These are phyloP conservation scores for Phaonia tiefii DNA, from an alignment of 2,888 invertebrate species.

Conservation along the genomic window DNA sequence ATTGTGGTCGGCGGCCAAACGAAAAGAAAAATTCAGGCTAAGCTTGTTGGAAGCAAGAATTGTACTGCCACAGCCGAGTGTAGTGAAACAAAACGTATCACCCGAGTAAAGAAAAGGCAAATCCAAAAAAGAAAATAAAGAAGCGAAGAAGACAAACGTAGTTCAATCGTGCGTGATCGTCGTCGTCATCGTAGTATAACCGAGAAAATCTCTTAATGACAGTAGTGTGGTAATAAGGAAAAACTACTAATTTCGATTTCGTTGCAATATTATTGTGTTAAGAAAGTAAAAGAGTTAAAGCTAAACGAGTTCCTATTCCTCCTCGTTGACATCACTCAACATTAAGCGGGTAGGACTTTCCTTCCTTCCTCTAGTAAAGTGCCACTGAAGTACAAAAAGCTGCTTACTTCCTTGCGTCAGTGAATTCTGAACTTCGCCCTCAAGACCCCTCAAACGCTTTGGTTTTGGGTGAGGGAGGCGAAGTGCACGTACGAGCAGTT, in stretches of 20 bases:
- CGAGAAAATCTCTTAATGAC: slow-evolving; percentile 44
- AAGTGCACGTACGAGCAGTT: slow-evolving; percentile 66
- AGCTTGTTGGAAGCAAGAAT: slow-evolving; percentile 52
- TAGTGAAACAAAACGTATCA: slow-evolving; percentile 57
- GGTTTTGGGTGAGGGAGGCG: slow-evolving; percentile 60
- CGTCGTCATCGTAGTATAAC: slow-evolving; percentile 46
- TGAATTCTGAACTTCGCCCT: slow-evolving; percentile 53
- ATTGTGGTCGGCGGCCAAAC: slow-evolving; percentile 50
- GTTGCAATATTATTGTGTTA: neutral
- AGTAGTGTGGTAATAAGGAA: slow-evolving; percentile 43
- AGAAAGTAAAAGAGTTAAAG: neutral
- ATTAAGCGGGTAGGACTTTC: neutral
- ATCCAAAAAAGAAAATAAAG: slow-evolving; percentile 24
- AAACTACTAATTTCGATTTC: slow-evolving; percentile 17
- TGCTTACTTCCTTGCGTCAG: slow-evolving; percentile 25
- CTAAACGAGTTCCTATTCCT: too few species aligned
- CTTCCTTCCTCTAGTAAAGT: too few species aligned
- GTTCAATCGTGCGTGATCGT: slow-evolving; percentile 61
- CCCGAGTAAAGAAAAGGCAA: slow-evolving; percentile 38
- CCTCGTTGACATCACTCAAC: too few species aligned
- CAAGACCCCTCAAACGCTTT: slow-evolving; percentile 51
- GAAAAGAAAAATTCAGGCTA: slow-evolving; percentile 47
- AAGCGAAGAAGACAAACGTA: slow-evolving; percentile 48
- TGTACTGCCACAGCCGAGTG: slow-evolving; percentile 30
- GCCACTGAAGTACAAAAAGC: slow-evolving; percentile 10